Conservation (phyloP, 2,113 vertebrate species). For the Danionella cerebrum region DNA sequence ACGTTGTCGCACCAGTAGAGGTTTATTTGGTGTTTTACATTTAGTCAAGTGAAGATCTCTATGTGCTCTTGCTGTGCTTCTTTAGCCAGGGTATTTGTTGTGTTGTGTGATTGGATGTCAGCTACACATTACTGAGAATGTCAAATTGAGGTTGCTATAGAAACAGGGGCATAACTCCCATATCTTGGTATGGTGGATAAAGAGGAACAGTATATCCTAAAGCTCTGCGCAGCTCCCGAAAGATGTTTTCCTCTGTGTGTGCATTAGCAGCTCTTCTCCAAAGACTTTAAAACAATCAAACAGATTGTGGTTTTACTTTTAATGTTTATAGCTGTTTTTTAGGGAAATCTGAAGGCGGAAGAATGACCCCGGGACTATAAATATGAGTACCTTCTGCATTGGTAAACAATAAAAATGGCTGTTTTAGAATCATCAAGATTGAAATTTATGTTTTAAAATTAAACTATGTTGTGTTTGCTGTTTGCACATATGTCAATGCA, state of each 20-base stretch:
- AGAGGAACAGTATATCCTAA: constrained; percentile 23
- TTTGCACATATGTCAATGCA: too few relatives aligned
- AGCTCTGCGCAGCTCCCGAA: constrained; percentile 2
- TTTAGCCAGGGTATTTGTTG: constrained; percentile 22
- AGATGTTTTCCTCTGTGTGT: neutral
- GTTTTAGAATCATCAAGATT: too few relatives aligned
- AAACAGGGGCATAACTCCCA: constrained; percentile 22
- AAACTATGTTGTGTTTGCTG: too few relatives aligned
- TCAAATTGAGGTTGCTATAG: constrained; percentile 30
- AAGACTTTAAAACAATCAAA: constrained; percentile 6
- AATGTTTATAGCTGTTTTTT: constrained; percentile 9
- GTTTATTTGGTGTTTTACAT: too few relatives aligned
- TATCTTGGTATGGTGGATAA: constrained; percentile 18
- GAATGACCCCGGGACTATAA: too few relatives aligned
- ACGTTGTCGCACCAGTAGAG: too few relatives aligned
- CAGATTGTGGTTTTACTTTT: neutral
- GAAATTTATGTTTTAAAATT: too few relatives aligned
- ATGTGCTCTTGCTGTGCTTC: constrained; percentile 2
- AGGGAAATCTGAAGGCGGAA: constrained; percentile 4
- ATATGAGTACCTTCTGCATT: too few relatives aligned
- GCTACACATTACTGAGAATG: constrained; percentile 26
- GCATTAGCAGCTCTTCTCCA: neutral
- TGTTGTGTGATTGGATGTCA: constrained; percentile 23
- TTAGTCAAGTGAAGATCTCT: too few relatives aligned
- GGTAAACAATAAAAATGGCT: too few relatives aligned